Evolutionary conservation across 1,140 invertebrate genomes (phyloP), one percentile per base, ranked within the genome.

Genomic region (Trissolcus basalis): DNA sequence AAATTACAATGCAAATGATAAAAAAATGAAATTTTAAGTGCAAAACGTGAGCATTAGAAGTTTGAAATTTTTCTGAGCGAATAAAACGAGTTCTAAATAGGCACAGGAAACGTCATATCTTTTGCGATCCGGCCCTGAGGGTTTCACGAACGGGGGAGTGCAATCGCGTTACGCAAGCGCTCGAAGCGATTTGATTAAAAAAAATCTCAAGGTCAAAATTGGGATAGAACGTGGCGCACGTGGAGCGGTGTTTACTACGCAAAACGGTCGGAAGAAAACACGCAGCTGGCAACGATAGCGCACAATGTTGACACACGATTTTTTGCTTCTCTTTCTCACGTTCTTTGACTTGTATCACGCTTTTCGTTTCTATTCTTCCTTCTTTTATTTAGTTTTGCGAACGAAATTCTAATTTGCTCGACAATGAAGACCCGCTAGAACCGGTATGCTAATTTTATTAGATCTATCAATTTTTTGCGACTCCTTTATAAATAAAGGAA

Each of bases 191-290:
- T 69, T 55, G 59, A 63, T 71, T 50, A 55, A 36, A 69, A 70
- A 56, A 63, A 69, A 69, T 45, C n/a, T 33, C 51, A 71, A 71
- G 68, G 68, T 61, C 68, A 58, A 43, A 71, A 63, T 63, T 51
- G 53, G 51, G 59, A 43, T 56, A 59, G 39, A 32, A 51, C 53
- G 36, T 55, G 49, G 33, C 55, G 67, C 67, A 44, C 58, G 58
- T 49, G 44, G 44, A 53, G n/a, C 35, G 32, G 0, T 48, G 53
- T 65, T 56, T 65, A 55, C 61, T 65, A 56, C 45, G 61, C 61
- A 51, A 65, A 65, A 65, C 32, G 44, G 41, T 48, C 11, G 15
- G 9, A 49, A 55, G 50, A 64, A 35, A 44, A 55, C 32, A 45
- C 13, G 32, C 60, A 47, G 35, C 32, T 50, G 47, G 58, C n/a